Evolutionary conservation across 2,888 invertebrate species (phyloP).

Genomic region (Caenorhabditis parvicauda): DNA sequence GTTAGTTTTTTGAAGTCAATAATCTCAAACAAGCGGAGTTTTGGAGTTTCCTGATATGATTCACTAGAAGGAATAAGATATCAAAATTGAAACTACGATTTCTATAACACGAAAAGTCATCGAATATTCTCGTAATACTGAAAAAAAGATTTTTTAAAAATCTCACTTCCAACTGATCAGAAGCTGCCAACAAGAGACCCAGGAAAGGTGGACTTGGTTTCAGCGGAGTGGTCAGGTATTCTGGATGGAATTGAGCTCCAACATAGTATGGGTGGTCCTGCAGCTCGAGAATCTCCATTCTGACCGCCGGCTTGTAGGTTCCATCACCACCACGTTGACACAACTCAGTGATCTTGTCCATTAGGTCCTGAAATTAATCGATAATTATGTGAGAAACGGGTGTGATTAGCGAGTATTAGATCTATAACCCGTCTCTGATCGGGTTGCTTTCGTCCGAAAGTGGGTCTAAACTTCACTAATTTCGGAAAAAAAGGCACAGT

Average conservation of each 20-base stretch:
- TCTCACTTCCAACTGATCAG: slow-evolving; percentile 70
- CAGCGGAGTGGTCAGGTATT: slow-evolving; percentile 76
- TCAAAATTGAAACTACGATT: too few species aligned
- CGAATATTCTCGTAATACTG: too few species aligned
- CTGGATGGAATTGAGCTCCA: slow-evolving; percentile 95
- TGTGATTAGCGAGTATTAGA: too few species aligned
- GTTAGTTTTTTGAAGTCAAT: too few species aligned
- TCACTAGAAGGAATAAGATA: too few species aligned
- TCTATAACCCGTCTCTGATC: too few species aligned
- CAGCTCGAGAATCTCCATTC: slow-evolving; percentile 92
- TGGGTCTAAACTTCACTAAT: too few species aligned
- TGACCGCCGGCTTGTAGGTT: slow-evolving; percentile 64
- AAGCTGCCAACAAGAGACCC: slow-evolving; percentile 86
- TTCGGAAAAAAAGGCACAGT: too few species aligned
- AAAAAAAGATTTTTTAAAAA: not conserved
- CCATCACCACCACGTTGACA: slow-evolving; percentile 56
- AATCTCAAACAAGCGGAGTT: too few species aligned
- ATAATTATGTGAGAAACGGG: not conserved
- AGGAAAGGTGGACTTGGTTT: slow-evolving; percentile 85
- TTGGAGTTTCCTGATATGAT: too few species aligned
- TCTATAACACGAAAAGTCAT: too few species aligned
- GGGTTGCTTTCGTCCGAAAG: too few species aligned
- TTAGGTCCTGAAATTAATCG: slow-evolving; percentile 29
- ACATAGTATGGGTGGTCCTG: slow-evolving; percentile 87
- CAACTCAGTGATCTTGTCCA: slow-evolving; percentile 49